Conservation (phyloP, 2,888 invertebrate genomes). For the Leucophenga montana region DNA sequence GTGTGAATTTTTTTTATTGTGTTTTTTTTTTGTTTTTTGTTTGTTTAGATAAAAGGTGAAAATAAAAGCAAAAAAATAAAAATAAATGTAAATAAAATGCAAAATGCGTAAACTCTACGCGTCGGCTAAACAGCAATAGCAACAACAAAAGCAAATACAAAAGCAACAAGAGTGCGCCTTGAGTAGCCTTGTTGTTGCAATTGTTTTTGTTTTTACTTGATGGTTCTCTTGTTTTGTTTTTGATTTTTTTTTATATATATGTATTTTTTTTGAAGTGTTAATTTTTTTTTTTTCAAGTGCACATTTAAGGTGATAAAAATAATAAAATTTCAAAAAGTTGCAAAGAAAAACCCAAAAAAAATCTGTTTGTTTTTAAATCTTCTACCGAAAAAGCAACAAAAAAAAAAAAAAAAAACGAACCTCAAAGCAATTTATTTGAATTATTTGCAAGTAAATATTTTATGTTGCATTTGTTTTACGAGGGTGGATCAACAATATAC, state of each 20-base stretch:
- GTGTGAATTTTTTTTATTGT: slow-evolving; percentile 9
- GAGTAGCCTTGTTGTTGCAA: background rate
- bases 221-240: background rate
- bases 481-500: slow-evolving; percentile 32
- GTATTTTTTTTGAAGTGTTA: background rate
- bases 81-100: too few relatives aligned
- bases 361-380: background rate
- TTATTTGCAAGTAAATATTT: too few relatives aligned
- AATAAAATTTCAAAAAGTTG: background rate
- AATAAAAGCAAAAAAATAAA: slow-evolving; percentile 26
- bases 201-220: background rate
- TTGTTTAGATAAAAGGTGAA: slow-evolving; percentile 33
- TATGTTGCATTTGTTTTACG: background rate
- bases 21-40: slow-evolving; percentile 10
- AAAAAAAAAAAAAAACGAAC: background rate
- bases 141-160: slow-evolving; percentile 28
- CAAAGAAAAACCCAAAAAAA: background rate
- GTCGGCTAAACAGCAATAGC: slow-evolving; percentile 43
- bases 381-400: background rate
- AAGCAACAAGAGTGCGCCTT: slow-evolving; percentile 7
- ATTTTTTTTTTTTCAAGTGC: background rate
- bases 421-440: background rate
- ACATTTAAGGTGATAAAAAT: too few relatives aligned
- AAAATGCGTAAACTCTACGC: slow-evolving; percentile 17
- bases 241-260: background rate